phyloP scores from a whole-genome alignment of 37 sponge, comb jelly and placozoan species.

The Bolinopsis microptera region DNA sequence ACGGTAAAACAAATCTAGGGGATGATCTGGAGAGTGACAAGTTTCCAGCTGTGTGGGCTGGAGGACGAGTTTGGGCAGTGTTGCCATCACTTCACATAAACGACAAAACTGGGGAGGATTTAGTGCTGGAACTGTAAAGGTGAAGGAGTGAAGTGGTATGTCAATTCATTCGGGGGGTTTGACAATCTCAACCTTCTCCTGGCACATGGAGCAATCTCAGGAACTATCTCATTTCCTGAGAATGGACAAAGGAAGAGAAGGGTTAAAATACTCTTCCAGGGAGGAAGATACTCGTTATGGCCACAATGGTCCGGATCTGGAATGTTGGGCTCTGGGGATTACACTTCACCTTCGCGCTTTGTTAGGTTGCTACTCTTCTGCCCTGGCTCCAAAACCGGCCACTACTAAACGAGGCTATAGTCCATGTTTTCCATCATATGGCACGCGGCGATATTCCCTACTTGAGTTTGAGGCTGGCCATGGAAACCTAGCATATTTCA shows the following conservation, averaged over 20 bases:
- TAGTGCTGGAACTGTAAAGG: not conserved
- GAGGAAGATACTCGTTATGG: not conserved
- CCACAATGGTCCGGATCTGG: not conserved
- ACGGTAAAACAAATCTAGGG: not conserved
- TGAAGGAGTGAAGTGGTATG: not conserved
- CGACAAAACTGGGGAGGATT: not conserved
- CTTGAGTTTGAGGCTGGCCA: not conserved
- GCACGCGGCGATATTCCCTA: not conserved
- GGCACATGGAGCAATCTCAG: not conserved
- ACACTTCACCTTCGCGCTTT: conserved; percentile 17
- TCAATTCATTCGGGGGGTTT: not conserved
- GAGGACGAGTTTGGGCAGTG: not conserved
- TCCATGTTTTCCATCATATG: not conserved
- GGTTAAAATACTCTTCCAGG: not conserved
- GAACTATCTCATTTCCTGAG: not conserved
- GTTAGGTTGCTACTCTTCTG: not conserved
- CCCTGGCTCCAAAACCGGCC: not conserved
- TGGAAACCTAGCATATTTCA: not conserved
- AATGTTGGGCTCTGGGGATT: not conserved
- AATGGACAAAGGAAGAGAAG: not conserved
- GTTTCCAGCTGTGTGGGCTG: not conserved
- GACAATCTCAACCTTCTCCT: not conserved
- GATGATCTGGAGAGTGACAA: not conserved
- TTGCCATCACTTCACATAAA: not conserved
- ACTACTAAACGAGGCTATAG: not conserved